phyloP scores from a whole-genome alignment of 2,888 invertebrate genomes.

The Stenodera caucasica region DNA sequence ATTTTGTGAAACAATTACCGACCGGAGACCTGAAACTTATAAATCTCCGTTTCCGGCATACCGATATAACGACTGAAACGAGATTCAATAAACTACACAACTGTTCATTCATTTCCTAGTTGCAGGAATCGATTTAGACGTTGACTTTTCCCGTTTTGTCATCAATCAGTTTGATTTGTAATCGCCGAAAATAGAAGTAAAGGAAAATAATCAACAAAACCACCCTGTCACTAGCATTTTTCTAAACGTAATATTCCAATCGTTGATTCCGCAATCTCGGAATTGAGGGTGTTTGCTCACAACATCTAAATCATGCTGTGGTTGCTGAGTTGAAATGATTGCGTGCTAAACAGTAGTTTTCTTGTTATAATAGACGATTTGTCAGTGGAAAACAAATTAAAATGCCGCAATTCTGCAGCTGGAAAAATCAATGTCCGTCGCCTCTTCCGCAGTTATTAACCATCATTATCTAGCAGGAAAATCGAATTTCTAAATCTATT shows the following conservation, averaged over 20 bases:
- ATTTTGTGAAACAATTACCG: background rate
- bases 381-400: background rate
- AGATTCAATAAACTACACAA: background rate
- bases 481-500: too few species aligned
- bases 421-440: background rate
- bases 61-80: background rate
- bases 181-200: background rate
- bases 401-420: background rate
- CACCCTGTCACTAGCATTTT: too few species aligned
- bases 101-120: too few species aligned
- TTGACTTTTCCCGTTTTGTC: background rate
- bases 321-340: background rate
- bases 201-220: background rate
- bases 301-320: background rate
- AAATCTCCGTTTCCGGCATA: background rate
- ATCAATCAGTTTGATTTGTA: background rate
- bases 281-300: background rate
- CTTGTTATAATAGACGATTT: background rate
- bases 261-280: conserved; percentile 3
- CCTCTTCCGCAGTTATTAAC: background rate
- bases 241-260: background rate
- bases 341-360: background rate
- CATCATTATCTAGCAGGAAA: background rate
- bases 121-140: background rate
- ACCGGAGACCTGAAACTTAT: background rate